phyloP scores from a whole-genome alignment of 2,888 invertebrate genomes.

The Pachydiplax longipennis region DNA sequence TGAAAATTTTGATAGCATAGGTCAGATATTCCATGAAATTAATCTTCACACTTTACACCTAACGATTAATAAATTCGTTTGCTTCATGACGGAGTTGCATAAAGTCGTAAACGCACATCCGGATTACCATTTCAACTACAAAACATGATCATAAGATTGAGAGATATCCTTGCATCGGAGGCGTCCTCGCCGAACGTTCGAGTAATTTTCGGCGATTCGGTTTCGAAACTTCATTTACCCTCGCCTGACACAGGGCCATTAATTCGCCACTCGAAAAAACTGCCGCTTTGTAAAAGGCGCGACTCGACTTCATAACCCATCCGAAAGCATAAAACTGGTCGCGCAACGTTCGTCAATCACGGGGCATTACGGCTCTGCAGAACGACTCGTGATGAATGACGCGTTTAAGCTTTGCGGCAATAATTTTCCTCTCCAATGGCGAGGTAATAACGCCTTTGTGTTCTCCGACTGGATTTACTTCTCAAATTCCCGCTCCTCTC shows the following conservation, averaged over 20 bases:
- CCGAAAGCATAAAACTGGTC: background rate
- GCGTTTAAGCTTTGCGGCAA: conserved; percentile 34
- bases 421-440: conserved; percentile 41
- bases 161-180: background rate
- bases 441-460: conserved; percentile 34
- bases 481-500: background rate
- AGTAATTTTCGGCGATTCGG: background rate
- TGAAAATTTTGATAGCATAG: too few relatives aligned
- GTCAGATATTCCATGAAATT: too few relatives aligned
- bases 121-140: background rate
- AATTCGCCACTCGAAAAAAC: background rate
- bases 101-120: background rate
- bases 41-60: too few relatives aligned
- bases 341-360: conserved; percentile 29
- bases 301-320: background rate
- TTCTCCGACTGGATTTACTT: conserved; percentile 27
- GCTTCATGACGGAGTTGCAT: background rate
- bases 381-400: conserved; percentile 33
- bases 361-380: background rate
- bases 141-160: background rate
- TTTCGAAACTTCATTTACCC: background rate
- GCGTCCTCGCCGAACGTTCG: background rate
- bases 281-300: background rate
- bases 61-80: background rate
- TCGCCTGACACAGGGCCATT: background rate